phyloP scores from a whole-genome alignment of 1,140 invertebrate genomes.

The Drosophila grimshawi region DNA sequence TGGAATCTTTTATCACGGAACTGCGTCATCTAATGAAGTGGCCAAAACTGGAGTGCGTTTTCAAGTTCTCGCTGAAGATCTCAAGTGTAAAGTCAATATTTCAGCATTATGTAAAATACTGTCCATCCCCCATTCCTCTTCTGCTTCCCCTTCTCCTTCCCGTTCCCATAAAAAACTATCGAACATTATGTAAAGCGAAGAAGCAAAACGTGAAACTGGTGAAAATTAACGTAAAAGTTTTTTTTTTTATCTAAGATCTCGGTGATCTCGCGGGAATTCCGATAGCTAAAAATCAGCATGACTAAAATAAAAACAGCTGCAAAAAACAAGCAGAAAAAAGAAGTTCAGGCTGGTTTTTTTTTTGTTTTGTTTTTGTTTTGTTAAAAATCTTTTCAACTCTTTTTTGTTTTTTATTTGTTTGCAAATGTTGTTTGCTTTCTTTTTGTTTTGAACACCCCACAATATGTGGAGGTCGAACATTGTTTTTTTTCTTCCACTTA shows the following conservation, averaged over 20 bases:
- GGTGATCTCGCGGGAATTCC: constrained; percentile 66
- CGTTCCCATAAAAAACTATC: not conserved
- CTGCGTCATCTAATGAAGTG: constrained; percentile 67
- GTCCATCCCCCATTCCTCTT: not conserved
- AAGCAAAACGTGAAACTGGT: constrained; percentile 26
- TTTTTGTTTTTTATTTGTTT: constrained; percentile 53
- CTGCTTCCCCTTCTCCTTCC: too few relatives aligned
- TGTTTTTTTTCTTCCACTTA: constrained; percentile 41
- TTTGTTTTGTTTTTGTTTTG: constrained; percentile 55
- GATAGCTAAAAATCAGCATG: constrained; percentile 76
- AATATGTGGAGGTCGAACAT: constrained; percentile 10
- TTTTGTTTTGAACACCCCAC: constrained; percentile 45
- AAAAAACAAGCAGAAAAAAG: constrained; percentile 11
- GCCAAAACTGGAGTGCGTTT: constrained; percentile 50
- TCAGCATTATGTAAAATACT: constrained; percentile 64
- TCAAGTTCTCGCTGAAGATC: constrained; percentile 47
- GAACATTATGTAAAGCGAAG: constrained; percentile 57
- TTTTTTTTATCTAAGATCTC: constrained; percentile 59
- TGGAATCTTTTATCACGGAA: constrained; percentile 61
- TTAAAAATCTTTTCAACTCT: constrained; percentile 43
- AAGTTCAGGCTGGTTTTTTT: constrained; percentile 45
- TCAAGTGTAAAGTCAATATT: constrained; percentile 62
- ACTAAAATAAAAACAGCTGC: constrained; percentile 64
- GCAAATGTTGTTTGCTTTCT: constrained; percentile 59
- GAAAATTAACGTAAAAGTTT: constrained; percentile 67